Base-by-base conservation (phyloP, 2,113 vertebrate species). In the Pteropus alecto region DNA sequence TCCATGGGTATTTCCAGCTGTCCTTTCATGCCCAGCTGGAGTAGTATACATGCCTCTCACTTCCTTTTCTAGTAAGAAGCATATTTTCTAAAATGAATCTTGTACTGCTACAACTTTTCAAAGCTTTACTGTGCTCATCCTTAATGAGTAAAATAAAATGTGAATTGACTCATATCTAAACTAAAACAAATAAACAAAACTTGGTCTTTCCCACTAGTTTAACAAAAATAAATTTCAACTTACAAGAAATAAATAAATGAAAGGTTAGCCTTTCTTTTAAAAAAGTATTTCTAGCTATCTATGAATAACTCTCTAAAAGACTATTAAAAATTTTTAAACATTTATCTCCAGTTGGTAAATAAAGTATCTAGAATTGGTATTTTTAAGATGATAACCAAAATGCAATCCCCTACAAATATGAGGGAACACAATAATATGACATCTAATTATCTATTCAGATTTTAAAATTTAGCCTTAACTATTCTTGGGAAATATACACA, bases 311-410 rank as follows among this genome's bases (percentile, higher is more conserved):
- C 6, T 91, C 67, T 46, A 46, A 38, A 74, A 93, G 30, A 87
- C 21, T 82, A 82, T 67, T 46, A 76, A 71, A 33, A 21, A 68
- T 65, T 68, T 86, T 89, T 41, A 71, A 82, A 79, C 5, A 26
- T 28, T 33, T 85, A 78, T 71, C 33, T 91, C 46, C 48, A 86
- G 56, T 77, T 92, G 67, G 54, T 56, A 86, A 93, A 84, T 60
- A 82, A 82, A 61, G 33, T 46, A 83, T n/a, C 28, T n/a, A 81
- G 46, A 87, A 63, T 60, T 86, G 28, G 10, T 63, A 46, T 24
- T 96, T 96, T 90, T 95, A 96, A 94, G 76, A 84, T 84, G 78
- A 74, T 43, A 76, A 61, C 15, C 38, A 63, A 93, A 94, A 76
- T 24, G 48, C 14, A 78, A 84, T 35, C 4, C 30, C 88, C 51